A percentile compares a stretch with the other conserved stretches of the same genome.
Evolutionary conservation across 1,140 invertebrate genomes (phyloP).

Genomic region (Nebria ingens): DNA sequence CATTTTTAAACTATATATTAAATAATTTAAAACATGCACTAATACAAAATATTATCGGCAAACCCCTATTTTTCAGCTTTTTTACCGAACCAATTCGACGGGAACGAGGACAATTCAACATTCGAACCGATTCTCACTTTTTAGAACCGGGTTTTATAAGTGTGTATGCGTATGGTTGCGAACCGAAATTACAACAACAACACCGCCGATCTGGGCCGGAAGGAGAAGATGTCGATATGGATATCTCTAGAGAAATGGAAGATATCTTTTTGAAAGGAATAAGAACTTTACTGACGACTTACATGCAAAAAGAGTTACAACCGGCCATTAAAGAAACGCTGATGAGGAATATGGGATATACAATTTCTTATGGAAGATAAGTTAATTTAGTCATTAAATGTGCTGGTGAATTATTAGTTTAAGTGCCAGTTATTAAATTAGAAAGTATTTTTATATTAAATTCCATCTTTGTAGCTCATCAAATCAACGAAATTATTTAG

Average conservation of each 20-base stretch:
- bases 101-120: constrained; percentile 53
- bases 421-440: too few species aligned
- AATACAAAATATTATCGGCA: neutral
- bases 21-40: too few species aligned
- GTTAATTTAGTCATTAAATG: too few species aligned
- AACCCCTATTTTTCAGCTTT: constrained; percentile 26
- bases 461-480: too few species aligned
- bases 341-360: constrained; percentile 76
- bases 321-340: constrained; percentile 73
- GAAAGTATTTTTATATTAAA: too few species aligned
- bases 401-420: constrained; percentile 5
- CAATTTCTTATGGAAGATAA: constrained; percentile 63
- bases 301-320: constrained; percentile 71
- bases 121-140: constrained; percentile 70
- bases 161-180: constrained; percentile 71
- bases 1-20: neutral
- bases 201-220: constrained; percentile 37
- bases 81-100: constrained; percentile 41
- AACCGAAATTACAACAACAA: constrained; percentile 30
- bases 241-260: constrained; percentile 65
- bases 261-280: constrained; percentile 70
- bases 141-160: constrained; percentile 71
- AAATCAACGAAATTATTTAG: too few species aligned
- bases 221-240: constrained; percentile 46
- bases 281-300: constrained; percentile 63